Evolutionary conservation across 2,113 vertebrate genomes (phyloP), one percentile per base, ranked within the genome.

Genomic region (Sinocyclocheilus anophthalmus): DNA sequence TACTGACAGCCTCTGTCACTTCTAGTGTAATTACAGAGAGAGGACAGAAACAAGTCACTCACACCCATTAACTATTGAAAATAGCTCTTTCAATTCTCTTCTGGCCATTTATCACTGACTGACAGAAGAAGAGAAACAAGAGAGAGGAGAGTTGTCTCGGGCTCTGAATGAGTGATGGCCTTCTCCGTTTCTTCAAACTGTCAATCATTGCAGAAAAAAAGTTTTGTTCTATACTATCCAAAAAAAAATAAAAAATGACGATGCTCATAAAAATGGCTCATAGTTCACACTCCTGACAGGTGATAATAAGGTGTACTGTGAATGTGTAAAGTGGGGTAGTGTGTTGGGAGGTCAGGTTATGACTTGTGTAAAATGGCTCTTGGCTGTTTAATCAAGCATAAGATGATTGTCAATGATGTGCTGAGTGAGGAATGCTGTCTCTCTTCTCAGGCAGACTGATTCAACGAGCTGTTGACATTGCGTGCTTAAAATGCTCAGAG

Each of bases 361-460:
- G 55, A 24, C 77, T 61, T 90, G 83, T 85, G 77, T 79, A 8
- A 37, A 33, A 39, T 81, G 69, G 80, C 89, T 91, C 76, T 12
- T 22, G 88, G 90, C 88, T 79, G 84, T 87, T 81, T 90, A 88
- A 91, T 90, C 86, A 80, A 37, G 88, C 84, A 50, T 84, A 11
- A 20, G 87, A 81, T 88, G 22, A 86, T 78, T 80, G 83, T 30
- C 70, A 48, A 67, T 48, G 86, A 90, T 16, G 88, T 65, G 85
- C 84, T 72, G 57, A 84, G 85, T 81, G 79, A 91, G 85, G 91
- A 92, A 92, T 90, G 88, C 72, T 76, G 84, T 8, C 45, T 69
- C 48, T 81, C 37, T 80, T 45, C 33, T 13, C 61, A 48, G 73
- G 13, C 42, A 81, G 33, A 48, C 48, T 22, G 5, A 77, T 33